These are phyloP conservation scores for Syngnathoides biaculeatus DNA, from an alignment of 2,113 vertebrate species.

Conservation along the genomic window DNA sequence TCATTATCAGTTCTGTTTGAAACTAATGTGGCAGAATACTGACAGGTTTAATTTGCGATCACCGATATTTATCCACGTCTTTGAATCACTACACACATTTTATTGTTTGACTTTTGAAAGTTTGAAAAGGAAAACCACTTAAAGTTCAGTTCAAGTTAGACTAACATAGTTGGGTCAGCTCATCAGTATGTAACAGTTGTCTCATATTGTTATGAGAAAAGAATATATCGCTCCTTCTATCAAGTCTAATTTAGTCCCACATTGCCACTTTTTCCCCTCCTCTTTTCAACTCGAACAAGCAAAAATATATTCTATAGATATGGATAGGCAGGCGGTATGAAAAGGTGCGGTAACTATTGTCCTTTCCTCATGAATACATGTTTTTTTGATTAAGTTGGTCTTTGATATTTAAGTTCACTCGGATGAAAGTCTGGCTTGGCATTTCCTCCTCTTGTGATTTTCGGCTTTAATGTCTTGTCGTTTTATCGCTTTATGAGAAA, in stretches of 20 bases:
- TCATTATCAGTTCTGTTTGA: background rate
- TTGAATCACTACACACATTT: background rate
- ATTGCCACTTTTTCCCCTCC: slow-evolving; percentile 8
- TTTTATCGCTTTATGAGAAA: slow-evolving; percentile 33
- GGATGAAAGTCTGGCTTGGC: slow-evolving; percentile 7
- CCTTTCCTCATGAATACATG: slow-evolving; percentile 53
- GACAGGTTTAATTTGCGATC: slow-evolving; percentile 29
- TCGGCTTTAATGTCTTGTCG: slow-evolving; percentile 14
- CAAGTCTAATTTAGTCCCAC: slow-evolving; percentile 47
- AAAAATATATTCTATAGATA: slow-evolving; percentile 49
- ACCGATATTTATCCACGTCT: background rate
- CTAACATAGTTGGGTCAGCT: background rate
- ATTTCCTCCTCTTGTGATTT: slow-evolving; percentile 13
- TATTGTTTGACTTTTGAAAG: background rate
- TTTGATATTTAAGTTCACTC: slow-evolving; percentile 43
- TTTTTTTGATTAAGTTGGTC: slow-evolving; percentile 58
- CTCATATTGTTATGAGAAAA: slow-evolving; percentile 36
- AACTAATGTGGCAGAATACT: slow-evolving; percentile 29
- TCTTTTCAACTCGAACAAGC: slow-evolving; percentile 21
- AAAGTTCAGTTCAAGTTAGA: background rate
- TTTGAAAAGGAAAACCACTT: slow-evolving; percentile 2
- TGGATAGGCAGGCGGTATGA: slow-evolving; percentile 26
- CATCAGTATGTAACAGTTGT: background rate
- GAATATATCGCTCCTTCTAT: slow-evolving; percentile 40
- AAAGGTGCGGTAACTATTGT: slow-evolving; percentile 49